Evolutionary conservation across 2,113 vertebrate genomes (phyloP).

Genomic region (Psettodes erumei): DNA sequence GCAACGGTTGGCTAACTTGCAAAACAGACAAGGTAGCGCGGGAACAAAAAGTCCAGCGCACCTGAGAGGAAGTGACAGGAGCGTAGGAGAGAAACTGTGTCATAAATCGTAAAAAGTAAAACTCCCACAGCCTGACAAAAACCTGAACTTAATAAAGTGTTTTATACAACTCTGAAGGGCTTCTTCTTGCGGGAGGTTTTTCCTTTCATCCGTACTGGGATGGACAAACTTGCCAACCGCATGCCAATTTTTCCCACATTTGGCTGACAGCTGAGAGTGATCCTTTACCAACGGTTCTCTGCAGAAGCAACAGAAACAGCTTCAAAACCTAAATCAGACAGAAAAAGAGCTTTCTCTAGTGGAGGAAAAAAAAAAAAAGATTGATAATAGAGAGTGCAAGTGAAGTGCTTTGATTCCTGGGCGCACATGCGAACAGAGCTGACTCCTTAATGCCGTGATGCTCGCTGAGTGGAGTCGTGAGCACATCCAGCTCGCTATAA

Average conservation of each 20-base stretch:
- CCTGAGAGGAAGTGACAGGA: not conserved
- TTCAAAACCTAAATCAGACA: not conserved
- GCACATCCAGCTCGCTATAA: conserved; percentile 50
- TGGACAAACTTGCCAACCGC: not conserved
- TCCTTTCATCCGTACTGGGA: not conserved
- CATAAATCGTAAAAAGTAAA: not conserved
- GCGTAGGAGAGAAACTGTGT: not conserved
- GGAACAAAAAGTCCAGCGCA: not conserved
- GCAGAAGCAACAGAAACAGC: not conserved
- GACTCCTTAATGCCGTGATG: not conserved
- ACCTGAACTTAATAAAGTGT: not conserved
- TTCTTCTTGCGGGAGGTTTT: not conserved
- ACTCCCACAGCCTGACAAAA: conserved; percentile 9
- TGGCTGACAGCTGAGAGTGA: not conserved
- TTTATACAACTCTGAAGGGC: not conserved
- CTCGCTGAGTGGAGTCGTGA: conserved; percentile 23
- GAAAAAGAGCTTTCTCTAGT: not conserved
- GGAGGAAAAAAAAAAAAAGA: not conserved
- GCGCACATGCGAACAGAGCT: not conserved
- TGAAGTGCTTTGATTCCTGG: conserved; percentile 10
- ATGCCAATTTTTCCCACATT: not conserved
- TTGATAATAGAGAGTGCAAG: not conserved
- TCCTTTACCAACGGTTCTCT: not conserved
- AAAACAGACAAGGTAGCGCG: not conserved
- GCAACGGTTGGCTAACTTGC: not conserved